Conservation (phyloP, 2,888 invertebrate species). For the Erpobdella octoculata region DNA sequence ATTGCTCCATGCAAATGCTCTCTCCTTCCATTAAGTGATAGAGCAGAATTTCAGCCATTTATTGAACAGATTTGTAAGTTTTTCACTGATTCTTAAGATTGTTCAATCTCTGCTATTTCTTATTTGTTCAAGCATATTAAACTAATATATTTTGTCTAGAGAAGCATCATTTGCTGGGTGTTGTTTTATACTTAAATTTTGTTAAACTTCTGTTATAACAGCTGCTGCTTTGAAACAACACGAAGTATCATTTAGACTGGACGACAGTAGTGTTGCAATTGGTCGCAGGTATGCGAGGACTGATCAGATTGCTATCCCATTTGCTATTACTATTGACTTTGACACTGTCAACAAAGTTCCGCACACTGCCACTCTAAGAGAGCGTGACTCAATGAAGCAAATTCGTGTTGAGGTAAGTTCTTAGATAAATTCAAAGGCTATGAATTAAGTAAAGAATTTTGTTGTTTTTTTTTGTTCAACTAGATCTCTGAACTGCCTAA, state of each 20-base stretch:
- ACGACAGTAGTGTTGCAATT: slow-evolving; percentile 80
- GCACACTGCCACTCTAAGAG: slow-evolving; percentile 82
- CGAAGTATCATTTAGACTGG: slow-evolving; percentile 83
- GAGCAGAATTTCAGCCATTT: slow-evolving; percentile 77
- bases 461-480: not conserved
- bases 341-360: slow-evolving; percentile 76
- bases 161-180: too few relatives aligned
- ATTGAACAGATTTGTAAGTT: slow-evolving; percentile 58
- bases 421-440: not conserved
- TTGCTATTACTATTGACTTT: slow-evolving; percentile 94
- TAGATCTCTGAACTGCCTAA: slow-evolving; percentile 68
- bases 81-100: not conserved
- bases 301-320: slow-evolving; percentile 87
- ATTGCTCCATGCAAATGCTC: slow-evolving; percentile 95
- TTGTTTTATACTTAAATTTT: not conserved
- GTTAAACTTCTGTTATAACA: too few relatives aligned
- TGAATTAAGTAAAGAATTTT: too few relatives aligned
- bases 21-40: slow-evolving; percentile 83
- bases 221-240: slow-evolving; percentile 67
- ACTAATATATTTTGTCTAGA: too few relatives aligned
- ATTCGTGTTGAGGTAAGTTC: slow-evolving; percentile 68
- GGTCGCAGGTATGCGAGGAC: slow-evolving; percentile 93
- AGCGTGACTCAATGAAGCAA: slow-evolving; percentile 88
- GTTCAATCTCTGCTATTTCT: not conserved
- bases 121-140: not conserved